Base-by-base conservation (phyloP, 2,113 vertebrate species). In the Hydrochoerus hydrochaeris region DNA sequence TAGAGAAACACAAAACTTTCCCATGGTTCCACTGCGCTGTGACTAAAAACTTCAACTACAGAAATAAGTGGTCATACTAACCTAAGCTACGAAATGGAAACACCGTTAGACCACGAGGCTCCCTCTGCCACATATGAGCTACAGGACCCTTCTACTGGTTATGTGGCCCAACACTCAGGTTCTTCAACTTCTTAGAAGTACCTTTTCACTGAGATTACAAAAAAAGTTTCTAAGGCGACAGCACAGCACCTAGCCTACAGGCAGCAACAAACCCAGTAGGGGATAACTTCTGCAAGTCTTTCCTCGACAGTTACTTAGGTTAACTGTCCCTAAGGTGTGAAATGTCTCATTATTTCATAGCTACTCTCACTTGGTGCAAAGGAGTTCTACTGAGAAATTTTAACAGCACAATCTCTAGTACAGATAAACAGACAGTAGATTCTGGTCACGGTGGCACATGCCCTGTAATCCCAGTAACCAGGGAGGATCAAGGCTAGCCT, bases 1-100 rank as follows among this genome's bases (percentile, higher is more conserved):
- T 86, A 58, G 62, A 35, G 35, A 88, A 96, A 60, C n/a, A 96
- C 1, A 44, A 80, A 92, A 92, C 44, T 30, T 89, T 78, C 71
- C 20, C 35, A 54, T 46, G 85, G 17, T 12, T 52, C 35, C 89
- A 35, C 73, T 83, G 49, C 49, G 83, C 19, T 60, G 22, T 44
- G 35, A 57, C 85, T 49, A 67, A 84, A 95, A 85, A 24, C 32
- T 81, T 91, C 63, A 80, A 75, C 83, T 63, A 88, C 35, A 35
- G 35, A 94, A 81, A 75, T 20, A 85, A 3, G 78, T 3, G 6
- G 5, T 52, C 38, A 88, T 57, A 24, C 38, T 92, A 83, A 73
- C 73, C 41, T 94, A 32, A 85, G 13, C 41, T 58, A 96, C 2
- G 85, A 88, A 57, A 14, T 85, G 60, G 71, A 17, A 78, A 54